Percentiles rank a stretch among this genome's conserved stretches.
Evolutionary conservation across 2,797 vertebrate genomes (phyloP).

Genomic region (Hoplostethus mediterraneus): DNA sequence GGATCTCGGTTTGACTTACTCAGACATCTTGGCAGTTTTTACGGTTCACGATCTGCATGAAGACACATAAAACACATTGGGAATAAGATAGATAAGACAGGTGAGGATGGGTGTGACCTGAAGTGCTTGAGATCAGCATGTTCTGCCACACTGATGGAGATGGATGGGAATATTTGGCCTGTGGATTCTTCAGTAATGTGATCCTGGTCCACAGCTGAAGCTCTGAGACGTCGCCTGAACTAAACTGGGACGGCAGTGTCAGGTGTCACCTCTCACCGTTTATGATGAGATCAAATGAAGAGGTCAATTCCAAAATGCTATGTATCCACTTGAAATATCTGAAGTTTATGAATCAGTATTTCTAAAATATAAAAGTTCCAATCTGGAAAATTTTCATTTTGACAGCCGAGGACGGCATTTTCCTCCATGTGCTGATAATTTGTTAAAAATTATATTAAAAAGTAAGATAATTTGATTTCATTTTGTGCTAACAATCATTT

Average conservation of each 20-base stretch:
- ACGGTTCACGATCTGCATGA: constrained; percentile 62
- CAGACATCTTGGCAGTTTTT: constrained; percentile 76
- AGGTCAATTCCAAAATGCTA: constrained; percentile 23
- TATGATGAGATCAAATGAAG: background rate
- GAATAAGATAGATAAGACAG: background rate
- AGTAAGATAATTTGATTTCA: too few relatives aligned
- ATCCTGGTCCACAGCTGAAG: constrained; percentile 72
- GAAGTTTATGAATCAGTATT: background rate
- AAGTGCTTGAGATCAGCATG: constrained; percentile 64
- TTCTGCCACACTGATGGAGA: constrained; percentile 38
- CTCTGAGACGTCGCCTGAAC: constrained; percentile 59
- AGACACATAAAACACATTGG: constrained; percentile 17
- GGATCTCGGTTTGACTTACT: constrained; percentile 73
- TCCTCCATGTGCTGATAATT: too few relatives aligned
- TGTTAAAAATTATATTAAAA: too few relatives aligned
- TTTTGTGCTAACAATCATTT: too few relatives aligned
- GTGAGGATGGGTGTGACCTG: background rate
- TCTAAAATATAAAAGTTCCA: background rate
- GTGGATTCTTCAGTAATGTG: constrained; percentile 46
- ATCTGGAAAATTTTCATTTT: background rate
- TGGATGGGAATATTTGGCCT: constrained; percentile 38
- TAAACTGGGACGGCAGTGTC: constrained; percentile 70
- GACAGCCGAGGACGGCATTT: background rate
- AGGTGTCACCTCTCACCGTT: constrained; percentile 17
- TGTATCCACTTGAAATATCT: background rate